Evolutionary conservation across 2,113 vertebrate species (phyloP).

Genomic region (Pseudopodoces humilis): DNA sequence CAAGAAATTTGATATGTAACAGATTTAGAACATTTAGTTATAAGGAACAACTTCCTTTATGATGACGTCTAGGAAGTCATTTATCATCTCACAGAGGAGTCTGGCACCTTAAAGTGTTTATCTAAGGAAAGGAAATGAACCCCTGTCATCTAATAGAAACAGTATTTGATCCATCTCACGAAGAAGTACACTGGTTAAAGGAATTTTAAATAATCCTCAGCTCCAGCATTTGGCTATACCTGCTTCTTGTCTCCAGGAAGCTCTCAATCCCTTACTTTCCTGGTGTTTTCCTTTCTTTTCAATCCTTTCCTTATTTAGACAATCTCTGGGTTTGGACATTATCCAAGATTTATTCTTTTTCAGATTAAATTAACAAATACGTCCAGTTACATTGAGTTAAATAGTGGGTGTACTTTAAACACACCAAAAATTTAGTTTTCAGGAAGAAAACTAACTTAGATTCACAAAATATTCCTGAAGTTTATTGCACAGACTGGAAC

Average conservation of each 20-base stretch:
- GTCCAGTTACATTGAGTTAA: constrained; percentile 21
- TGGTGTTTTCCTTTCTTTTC: constrained; percentile 59
- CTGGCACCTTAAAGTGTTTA: constrained; percentile 79
- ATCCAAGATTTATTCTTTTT: constrained; percentile 39
- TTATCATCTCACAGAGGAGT: constrained; percentile 68
- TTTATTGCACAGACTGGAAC: background rate
- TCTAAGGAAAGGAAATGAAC: constrained; percentile 75
- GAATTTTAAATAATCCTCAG: constrained; percentile 64
- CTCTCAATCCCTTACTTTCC: constrained; percentile 53
- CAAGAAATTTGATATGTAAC: constrained; percentile 55
- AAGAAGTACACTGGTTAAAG: constrained; percentile 49
- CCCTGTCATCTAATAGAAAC: constrained; percentile 65
- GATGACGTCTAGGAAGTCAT: constrained; percentile 75
- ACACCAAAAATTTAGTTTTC: constrained; percentile 11
- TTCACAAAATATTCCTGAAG: background rate
- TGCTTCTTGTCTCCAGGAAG: constrained; percentile 67
- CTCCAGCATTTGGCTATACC: constrained; percentile 47
- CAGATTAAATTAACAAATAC: constrained; percentile 30
- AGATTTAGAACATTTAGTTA: constrained; percentile 47
- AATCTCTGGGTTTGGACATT: constrained; percentile 45
- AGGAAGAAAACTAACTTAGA: background rate
- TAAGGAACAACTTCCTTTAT: constrained; percentile 64
- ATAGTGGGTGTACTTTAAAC: constrained; percentile 49
- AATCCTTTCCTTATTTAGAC: constrained; percentile 64
- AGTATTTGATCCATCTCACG: constrained; percentile 65